Base-by-base conservation (phyloP, 2,113 vertebrate species). In the Opisthocomus hoazin region DNA sequence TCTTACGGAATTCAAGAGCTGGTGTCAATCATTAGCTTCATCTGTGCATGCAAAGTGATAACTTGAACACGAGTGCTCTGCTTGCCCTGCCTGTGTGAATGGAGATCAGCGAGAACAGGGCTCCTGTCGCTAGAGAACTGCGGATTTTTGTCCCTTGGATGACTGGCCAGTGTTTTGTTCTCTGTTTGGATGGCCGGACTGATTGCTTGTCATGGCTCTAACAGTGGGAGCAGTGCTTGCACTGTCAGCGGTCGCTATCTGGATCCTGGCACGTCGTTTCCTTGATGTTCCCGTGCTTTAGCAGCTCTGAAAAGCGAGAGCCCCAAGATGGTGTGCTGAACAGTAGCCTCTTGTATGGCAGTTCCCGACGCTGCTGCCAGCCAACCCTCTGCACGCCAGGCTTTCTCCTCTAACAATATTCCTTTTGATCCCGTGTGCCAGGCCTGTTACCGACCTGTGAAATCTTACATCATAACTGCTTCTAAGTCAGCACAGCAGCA, bases 361-460 rank as follows among this genome's bases (percentile, higher is more conserved):
- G 75, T 13, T 78, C 76, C 43, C 37, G 0, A 84, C 50, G 1
- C 68, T 79, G 86, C 89, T 70, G 89, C 87, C 32, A 22, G 81
- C 73, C 19, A 5, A 43, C 84, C 70, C 64, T 30, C 30, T 73
- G 79, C 79, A 10, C n/a, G 91, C 82, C 83, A 20, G 12, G 11
- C 80, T 81, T 78, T 91, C 89, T 93, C 50, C 77, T 73, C 92
- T 53, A 76, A 97, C 96, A 97, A 96, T 96, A 83, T 96, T 93
- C 80, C 92, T 85, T 95, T 95, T 96, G 96, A 96, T 95, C 69
- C 66, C 78, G 57, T n/a, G 87, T 91, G 83, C 70, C 80, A 77
- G 94, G 70, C 82, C 78, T 41, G 36, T 41, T 20, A n/a, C 85
- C 2, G 7, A 89, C 92, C 90, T 83, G 95, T 16, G 84, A 58